Base-by-base conservation (phyloP, 2,888 invertebrate species). In the Drosophila setosimentum region DNA sequence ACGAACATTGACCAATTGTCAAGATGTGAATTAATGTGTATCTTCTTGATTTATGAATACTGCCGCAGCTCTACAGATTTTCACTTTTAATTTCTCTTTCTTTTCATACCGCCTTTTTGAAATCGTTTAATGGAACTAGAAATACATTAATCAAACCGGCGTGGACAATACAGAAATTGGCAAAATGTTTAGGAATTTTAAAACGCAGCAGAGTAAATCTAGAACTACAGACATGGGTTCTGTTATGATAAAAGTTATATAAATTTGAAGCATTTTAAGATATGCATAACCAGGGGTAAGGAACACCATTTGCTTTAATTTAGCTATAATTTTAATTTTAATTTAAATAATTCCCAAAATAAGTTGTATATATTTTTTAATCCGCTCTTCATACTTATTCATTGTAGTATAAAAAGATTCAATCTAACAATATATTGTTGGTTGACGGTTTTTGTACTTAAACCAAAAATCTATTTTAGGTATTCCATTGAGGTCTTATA, bases 1-100 rank as follows among this genome's bases (percentile, higher is more conserved):
- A 73, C 65, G 69, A 78, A 79, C 82, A 84, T 87, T 84, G 84
- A 83, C 87, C 84, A 87, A 89, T 84, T 89, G 89, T 89, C 84
- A 84, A 74, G 79, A 63, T 66, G 57, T 78, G 84, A 84, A 89
- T 84, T 87, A 84, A 84, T 89, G 84, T 89, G 73, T 64, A 58
- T 63, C 63, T 70, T 54, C 48, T 72, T 84, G 84, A 84, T 84
- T 84, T 83, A 84, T 84, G 89, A 78, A 60, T 69, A 66, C 54
- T 42, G 64, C 32, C 21, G 64, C 2, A 50, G 48, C 27, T 54
- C 18, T 16, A 55, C 59, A 57, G 57, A 53, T 49, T 73, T 70
- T 60, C 18, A 30, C 10, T 57, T 45, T 55, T 49, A 32, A 58
- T 57, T 76, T 62, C 45, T 29, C 63, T 35, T 32, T 10, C 45